Base-by-base conservation (phyloP, 2,113 vertebrate genomes). In the Pedionomus torquatus region DNA sequence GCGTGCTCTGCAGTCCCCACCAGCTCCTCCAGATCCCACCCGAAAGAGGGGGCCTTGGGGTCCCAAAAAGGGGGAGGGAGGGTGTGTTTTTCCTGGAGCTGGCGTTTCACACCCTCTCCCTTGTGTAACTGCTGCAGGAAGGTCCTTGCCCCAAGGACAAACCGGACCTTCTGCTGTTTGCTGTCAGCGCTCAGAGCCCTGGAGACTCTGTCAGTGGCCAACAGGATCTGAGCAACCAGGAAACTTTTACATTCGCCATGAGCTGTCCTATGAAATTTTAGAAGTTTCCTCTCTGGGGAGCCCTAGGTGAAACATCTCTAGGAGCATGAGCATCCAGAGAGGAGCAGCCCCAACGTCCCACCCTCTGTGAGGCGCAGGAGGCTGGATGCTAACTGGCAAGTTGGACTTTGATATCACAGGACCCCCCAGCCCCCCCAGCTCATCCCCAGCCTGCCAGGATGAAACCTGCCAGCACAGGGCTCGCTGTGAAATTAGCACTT, bases 271-370 rank as follows among this genome's bases (percentile, higher is more conserved):
- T 4, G 28, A 87, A 69, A 49, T 18, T 17, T 60, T n/a, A 31
- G 30, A 66, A 49, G 70, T 18, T 60, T 82, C 69, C 65, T 55
- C 72, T 75, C 74, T 14, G 25, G 65, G 65, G 68, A 52, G 77
- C 0, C 0, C 15, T 11, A n/a, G 15, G 26, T 60, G 37, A 68
- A 78, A 39, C 26, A 68, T 17, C 33, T 20, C 1, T 0, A 21
- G 35, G 23, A 43, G 51, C 0, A 1, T 3, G 16, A 5, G 2
- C 24, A 2, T 1, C 0, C 0, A 23, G 41, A 74, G 60, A 15
- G 31, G 28, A 89, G 54, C 43, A 44, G 72, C 39, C 48, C 49
- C 57, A 5, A 1, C 1, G 0, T 26, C 5, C 10, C 30, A 43
- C 9, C 21, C 28, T 15, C 25, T 3, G 1, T 7, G 51, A 9